Percentiles rank a stretch among this genome's conserved stretches.
Evolutionary conservation across 1,140 invertebrate species (phyloP).

Genomic region (Belonocnema kinseyi): DNA sequence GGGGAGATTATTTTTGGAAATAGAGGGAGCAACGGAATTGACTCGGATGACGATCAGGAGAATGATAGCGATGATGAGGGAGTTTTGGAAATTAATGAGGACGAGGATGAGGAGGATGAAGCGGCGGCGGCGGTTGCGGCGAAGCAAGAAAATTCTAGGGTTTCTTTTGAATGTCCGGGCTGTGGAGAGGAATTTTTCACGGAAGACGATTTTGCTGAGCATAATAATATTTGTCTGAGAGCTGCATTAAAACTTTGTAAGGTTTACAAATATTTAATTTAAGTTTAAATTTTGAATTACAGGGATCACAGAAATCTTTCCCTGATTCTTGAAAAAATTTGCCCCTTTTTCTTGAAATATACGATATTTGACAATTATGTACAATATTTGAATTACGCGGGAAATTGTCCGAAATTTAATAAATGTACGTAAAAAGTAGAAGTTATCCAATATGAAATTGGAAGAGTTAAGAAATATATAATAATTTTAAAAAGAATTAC

Average conservation of each 20-base stretch:
- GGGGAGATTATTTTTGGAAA: slow-evolving; percentile 15
- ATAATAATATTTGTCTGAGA: slow-evolving; percentile 1
- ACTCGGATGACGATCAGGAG: slow-evolving; percentile 39
- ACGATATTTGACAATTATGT: too few relatives aligned
- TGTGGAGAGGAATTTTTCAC: slow-evolving; percentile 15
- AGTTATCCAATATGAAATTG: too few relatives aligned
- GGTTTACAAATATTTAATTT: neutral
- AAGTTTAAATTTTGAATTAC: too few relatives aligned
- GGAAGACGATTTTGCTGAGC: slow-evolving; percentile 3
- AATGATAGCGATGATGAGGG: slow-evolving; percentile 35
- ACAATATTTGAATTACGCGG: too few relatives aligned
- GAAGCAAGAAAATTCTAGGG: neutral
- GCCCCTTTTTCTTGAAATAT: too few relatives aligned
- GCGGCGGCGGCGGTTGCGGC: slow-evolving; percentile 36
- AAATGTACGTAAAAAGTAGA: too few relatives aligned
- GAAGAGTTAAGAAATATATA: too few relatives aligned
- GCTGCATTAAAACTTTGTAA: slow-evolving; percentile 16
- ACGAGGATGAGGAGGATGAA: slow-evolving; percentile 42
- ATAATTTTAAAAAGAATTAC: too few relatives aligned
- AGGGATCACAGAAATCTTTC: too few relatives aligned
- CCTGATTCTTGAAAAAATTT: too few relatives aligned
- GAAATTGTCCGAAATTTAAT: too few relatives aligned
- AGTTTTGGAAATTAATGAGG: slow-evolving; percentile 41
- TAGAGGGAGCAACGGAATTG: slow-evolving; percentile 39
- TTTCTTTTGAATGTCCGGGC: slow-evolving; percentile 2